Evolutionary conservation across 1,140 invertebrate species (phyloP).

Genomic region (Globodera ellingtonae): DNA sequence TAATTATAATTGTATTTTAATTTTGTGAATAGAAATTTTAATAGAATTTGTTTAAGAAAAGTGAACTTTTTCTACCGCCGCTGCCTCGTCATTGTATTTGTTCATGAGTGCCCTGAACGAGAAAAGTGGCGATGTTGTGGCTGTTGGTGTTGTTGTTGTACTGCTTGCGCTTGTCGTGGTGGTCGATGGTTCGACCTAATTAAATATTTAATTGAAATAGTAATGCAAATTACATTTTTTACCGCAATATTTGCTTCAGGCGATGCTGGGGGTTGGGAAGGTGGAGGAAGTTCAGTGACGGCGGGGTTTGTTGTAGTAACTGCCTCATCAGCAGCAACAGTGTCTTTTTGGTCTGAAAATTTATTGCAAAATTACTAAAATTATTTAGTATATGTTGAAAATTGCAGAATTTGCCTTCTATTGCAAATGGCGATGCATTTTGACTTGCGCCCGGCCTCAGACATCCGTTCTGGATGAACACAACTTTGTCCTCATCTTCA

Average conservation of each 20-base stretch:
- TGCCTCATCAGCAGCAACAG: too few species aligned
- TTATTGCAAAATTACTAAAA: too few species aligned
- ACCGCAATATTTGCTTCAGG: too few species aligned
- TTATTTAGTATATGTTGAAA: neutral
- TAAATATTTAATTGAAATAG: too few species aligned
- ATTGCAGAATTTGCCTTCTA: slow-evolving; percentile 17
- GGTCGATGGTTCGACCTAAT: too few species aligned
- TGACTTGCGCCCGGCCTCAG: slow-evolving; percentile 4
- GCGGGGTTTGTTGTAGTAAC: neutral
- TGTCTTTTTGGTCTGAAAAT: neutral
- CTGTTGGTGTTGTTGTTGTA: neutral
- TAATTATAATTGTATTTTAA: too few species aligned
- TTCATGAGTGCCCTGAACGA: neutral
- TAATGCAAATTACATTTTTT: neutral
- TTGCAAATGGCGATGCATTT: slow-evolving; percentile 20
- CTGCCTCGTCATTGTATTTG: neutral
- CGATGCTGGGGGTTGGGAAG: too few species aligned
- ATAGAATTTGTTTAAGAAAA: too few species aligned
- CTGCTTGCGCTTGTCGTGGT: slow-evolving; percentile 15
- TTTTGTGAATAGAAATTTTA: too few species aligned
- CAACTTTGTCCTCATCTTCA: slow-evolving; percentile 57
- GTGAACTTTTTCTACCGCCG: too few species aligned
- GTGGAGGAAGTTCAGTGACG: neutral
- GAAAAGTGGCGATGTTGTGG: too few species aligned
- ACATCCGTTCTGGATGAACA: slow-evolving; percentile 63